Percentiles rank a stretch among this genome's conserved stretches.
Evolutionary conservation across 2,888 invertebrate species (phyloP).

Genomic region (Lithophane socia): DNA sequence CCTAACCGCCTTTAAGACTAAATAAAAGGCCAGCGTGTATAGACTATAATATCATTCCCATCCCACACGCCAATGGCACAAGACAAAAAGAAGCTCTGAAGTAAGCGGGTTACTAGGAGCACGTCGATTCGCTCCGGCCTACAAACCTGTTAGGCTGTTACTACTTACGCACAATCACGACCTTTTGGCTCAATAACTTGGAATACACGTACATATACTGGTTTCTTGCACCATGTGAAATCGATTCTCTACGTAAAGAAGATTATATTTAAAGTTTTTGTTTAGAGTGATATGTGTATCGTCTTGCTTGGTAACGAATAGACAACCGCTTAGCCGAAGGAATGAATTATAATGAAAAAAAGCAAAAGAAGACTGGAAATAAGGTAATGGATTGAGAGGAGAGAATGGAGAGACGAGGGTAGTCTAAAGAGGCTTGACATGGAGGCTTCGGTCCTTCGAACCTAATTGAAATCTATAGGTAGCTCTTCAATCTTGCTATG

Average conservation of each 20-base stretch:
- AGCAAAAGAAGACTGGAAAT: not conserved
- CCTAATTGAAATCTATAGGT: not conserved
- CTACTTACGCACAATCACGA: conserved; percentile 54
- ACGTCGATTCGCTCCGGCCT: conserved; percentile 34
- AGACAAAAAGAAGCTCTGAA: conserved; percentile 31
- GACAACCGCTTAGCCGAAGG: not conserved
- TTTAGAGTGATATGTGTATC: not conserved
- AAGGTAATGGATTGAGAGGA: not conserved
- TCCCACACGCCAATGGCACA: not conserved
- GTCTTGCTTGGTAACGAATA: not conserved
- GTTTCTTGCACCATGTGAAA: conserved; percentile 32
- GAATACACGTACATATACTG: conserved; percentile 26
- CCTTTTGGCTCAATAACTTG: conserved; percentile 49
- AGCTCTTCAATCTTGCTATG: not conserved
- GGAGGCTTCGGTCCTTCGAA: not conserved
- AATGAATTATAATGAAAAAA: not conserved
- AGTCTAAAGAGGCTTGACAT: not conserved
- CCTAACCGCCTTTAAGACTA: not conserved
- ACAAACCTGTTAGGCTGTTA: conserved; percentile 51
- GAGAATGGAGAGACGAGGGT: too few relatives aligned
- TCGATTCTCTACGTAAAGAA: conserved; percentile 22
- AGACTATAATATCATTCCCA: not conserved
- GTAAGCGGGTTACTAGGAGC: conserved; percentile 50
- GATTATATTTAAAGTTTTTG: not conserved
- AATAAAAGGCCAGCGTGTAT: not conserved